These are phyloP conservation scores for Cephonodes hylas DNA, from an alignment of 2,888 invertebrate genomes.

Conservation along the genomic window DNA sequence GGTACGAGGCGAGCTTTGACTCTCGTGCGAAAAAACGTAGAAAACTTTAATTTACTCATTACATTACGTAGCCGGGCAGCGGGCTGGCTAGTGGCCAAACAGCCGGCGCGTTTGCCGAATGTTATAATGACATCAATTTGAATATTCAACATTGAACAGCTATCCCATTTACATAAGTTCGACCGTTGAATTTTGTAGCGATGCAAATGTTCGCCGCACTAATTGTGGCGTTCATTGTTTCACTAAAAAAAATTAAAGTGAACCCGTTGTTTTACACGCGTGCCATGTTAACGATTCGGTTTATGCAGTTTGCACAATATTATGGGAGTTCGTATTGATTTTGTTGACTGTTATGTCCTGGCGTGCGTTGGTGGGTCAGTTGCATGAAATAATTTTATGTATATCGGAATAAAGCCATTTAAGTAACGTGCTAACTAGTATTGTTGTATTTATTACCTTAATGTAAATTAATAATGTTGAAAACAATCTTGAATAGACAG, in stretches of 20 bases:
- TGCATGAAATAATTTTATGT: neutral
- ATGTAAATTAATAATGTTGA: too few species aligned
- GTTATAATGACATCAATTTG: slow-evolving; percentile 82
- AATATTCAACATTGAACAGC: slow-evolving; percentile 80
- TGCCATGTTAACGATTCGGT: neutral
- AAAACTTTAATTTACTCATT: slow-evolving; percentile 75
- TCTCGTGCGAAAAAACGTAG: slow-evolving; percentile 58
- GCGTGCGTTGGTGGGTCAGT: neutral
- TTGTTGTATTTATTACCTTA: too few species aligned
- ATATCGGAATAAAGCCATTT: too few species aligned
- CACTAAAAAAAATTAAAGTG: slow-evolving; percentile 32
- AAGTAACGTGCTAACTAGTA: too few species aligned
- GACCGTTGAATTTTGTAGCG: slow-evolving; percentile 77
- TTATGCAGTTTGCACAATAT: slow-evolving; percentile 2
- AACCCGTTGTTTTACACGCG: slow-evolving; percentile 6
- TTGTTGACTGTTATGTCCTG: neutral
- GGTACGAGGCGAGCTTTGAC: slow-evolving; percentile 40
- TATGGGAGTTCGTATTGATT: neutral
- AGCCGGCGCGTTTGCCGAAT: slow-evolving; percentile 68
- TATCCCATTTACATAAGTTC: slow-evolving; percentile 79
- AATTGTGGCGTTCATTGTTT: slow-evolving; percentile 70
- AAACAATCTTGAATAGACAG: too few species aligned
- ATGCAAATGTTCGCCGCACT: slow-evolving; percentile 73
- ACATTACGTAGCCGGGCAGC: slow-evolving; percentile 61
- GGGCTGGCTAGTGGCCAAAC: slow-evolving; percentile 75